phyloP scores from a whole-genome alignment of 2,113 vertebrate genomes.

The Bungarus multicinctus region DNA sequence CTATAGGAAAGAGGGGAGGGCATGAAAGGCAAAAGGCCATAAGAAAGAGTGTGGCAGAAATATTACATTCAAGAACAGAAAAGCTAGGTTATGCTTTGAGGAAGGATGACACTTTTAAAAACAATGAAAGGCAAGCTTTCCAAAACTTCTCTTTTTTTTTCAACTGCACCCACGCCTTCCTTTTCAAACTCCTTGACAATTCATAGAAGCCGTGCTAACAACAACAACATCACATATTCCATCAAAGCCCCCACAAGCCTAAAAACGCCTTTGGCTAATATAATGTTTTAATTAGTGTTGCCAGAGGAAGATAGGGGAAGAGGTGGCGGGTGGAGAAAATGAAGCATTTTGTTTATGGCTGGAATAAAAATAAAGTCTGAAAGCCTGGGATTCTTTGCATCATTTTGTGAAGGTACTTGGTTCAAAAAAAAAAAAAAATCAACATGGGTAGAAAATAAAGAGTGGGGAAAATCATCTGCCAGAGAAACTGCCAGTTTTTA shows the following conservation, averaged over 20 bases:
- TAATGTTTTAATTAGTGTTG: slow-evolving; percentile 5
- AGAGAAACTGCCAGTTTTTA: neutral
- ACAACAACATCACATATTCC: neutral
- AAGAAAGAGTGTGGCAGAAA: neutral
- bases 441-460: neutral
- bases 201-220: neutral
- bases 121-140: neutral
- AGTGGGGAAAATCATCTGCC: neutral
- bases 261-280: slow-evolving; percentile 13
- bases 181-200: neutral
- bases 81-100: neutral
- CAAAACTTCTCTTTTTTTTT: neutral
- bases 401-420: neutral
- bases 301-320: neutral
- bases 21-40: neutral
- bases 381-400: neutral
- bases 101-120: neutral
- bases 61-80: neutral
- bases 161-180: neutral
- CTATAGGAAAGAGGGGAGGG: neutral
- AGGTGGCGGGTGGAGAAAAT: neutral
- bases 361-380: neutral
- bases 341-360: neutral
- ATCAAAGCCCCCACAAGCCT: neutral
- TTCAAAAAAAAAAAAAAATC: neutral